These are phyloP conservation scores for Epistrophella euchroma DNA, from an alignment of 2,888 invertebrate species.

Conservation along the genomic window DNA sequence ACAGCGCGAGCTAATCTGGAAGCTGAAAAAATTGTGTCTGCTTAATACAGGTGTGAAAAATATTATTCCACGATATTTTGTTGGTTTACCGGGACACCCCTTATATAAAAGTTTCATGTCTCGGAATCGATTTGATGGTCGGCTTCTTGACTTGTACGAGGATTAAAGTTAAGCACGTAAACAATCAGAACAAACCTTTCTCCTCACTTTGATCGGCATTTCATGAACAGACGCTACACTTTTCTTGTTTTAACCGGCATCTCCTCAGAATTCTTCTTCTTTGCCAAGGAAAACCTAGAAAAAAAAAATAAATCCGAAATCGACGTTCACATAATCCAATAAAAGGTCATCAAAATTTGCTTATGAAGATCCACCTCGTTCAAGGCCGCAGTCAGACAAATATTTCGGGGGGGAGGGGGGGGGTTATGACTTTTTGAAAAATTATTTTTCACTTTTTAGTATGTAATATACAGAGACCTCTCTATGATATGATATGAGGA, in stretches of 20 bases:
- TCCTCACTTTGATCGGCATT: conserved; percentile 81
- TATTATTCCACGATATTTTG: conserved; percentile 88
- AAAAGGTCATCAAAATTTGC: conserved; percentile 87
- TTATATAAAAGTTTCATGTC: conserved; percentile 85
- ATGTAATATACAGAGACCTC: too few species aligned
- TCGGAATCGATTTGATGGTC: conserved; percentile 86
- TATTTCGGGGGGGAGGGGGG: too few species aligned
- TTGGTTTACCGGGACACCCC: conserved; percentile 87
- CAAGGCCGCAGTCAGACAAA: too few species aligned
- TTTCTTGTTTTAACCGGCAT: conserved; percentile 88
- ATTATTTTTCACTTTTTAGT: too few species aligned
- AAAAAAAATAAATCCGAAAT: conserved; percentile 83
- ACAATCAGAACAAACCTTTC: conserved; percentile 20
- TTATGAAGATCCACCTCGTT: conserved; percentile 86
- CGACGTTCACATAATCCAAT: conserved; percentile 88
- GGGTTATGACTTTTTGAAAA: too few species aligned
- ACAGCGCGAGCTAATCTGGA: too few species aligned
- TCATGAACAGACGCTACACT: conserved; percentile 88
- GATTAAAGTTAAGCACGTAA: conserved; percentile 84
- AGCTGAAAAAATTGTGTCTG: too few species aligned
- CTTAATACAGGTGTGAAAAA: conserved; percentile 85
- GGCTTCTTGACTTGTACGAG: conserved; percentile 88
- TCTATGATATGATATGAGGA: too few species aligned
- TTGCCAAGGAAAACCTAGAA: conserved; percentile 79
- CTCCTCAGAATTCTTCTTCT: conserved; percentile 87